phyloP scores from a whole-genome alignment of 53 echinoderm and acorn worm genomes.

The Paelopatides confundens region DNA sequence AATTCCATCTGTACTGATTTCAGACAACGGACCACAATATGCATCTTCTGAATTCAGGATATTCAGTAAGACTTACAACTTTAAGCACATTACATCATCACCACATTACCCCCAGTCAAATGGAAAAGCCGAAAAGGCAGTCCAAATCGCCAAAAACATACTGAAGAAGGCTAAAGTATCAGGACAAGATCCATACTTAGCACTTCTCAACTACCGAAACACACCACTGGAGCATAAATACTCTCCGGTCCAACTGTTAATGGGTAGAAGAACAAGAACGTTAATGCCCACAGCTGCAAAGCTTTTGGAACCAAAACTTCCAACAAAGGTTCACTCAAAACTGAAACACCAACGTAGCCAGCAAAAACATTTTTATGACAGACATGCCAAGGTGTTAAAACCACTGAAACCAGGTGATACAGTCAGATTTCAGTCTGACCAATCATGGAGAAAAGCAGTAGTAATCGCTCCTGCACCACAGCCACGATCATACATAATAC shows the following conservation, averaged over 20 bases:
- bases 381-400: neutral
- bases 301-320: conserved; percentile 25
- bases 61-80: conserved; percentile 48
- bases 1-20: conserved; percentile 53
- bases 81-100: conserved; percentile 52
- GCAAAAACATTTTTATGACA: conserved; percentile 41
- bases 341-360: neutral
- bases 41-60: conserved; percentile 47
- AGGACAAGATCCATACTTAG: conserved; percentile 38
- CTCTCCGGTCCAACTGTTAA: conserved; percentile 36
- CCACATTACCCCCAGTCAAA: conserved; percentile 63
- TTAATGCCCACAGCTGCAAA: conserved; percentile 13
- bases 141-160: conserved; percentile 57
- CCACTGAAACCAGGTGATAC: neutral
- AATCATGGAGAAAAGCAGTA: neutral
- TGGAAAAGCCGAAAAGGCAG: conserved; percentile 63
- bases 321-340: neutral
- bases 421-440: neutral
- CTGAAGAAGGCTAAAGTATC: conserved; percentile 39
- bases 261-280: conserved; percentile 55
- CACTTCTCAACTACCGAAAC: conserved; percentile 51
- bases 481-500: neutral
- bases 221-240: conserved; percentile 35
- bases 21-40: conserved; percentile 61
- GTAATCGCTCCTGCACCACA: neutral